Evolutionary conservation across 2,888 invertebrate genomes (phyloP).

Genomic region (Aromia moschata): DNA sequence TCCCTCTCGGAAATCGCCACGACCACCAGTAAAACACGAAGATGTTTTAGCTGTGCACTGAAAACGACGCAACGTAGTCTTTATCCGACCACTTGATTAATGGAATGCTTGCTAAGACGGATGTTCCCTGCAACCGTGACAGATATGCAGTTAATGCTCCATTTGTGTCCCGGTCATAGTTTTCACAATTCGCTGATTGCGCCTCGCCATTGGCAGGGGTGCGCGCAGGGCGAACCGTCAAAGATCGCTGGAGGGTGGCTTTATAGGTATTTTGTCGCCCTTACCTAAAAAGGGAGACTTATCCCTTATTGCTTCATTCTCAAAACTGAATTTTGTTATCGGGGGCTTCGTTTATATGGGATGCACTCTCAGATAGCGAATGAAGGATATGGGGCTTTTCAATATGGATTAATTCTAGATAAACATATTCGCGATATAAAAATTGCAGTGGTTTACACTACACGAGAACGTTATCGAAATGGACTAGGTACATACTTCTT

Average conservation of each 20-base stretch:
- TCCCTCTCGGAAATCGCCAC: too few relatives aligned
- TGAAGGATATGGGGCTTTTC: neutral
- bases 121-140: conserved; percentile 1
- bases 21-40: neutral
- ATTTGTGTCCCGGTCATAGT: conserved; percentile 23
- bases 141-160: conserved; percentile 17
- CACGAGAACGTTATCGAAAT: too few relatives aligned
- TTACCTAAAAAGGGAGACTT: conserved; percentile 48
- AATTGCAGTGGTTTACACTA: too few relatives aligned
- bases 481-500: too few relatives aligned
- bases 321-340: conserved; percentile 47
- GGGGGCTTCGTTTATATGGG: conserved; percentile 41
- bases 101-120: conserved; percentile 10
- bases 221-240: conserved; percentile 43
- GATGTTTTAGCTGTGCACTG: neutral
- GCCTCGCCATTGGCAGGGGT: conserved; percentile 28
- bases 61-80: neutral
- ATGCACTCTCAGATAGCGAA: conserved; percentile 8
- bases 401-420: too few relatives aligned
- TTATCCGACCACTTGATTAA: conserved; percentile 9
- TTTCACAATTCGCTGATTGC: conserved; percentile 29
- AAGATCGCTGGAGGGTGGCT: conserved; percentile 50
- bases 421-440: too few relatives aligned
- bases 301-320: conserved; percentile 50
- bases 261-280: conserved; percentile 54